Percentiles rank a stretch among this genome's conserved stretches.
Evolutionary conservation across 2,113 vertebrate genomes (phyloP).

Genomic region (Mugil cephalus): DNA sequence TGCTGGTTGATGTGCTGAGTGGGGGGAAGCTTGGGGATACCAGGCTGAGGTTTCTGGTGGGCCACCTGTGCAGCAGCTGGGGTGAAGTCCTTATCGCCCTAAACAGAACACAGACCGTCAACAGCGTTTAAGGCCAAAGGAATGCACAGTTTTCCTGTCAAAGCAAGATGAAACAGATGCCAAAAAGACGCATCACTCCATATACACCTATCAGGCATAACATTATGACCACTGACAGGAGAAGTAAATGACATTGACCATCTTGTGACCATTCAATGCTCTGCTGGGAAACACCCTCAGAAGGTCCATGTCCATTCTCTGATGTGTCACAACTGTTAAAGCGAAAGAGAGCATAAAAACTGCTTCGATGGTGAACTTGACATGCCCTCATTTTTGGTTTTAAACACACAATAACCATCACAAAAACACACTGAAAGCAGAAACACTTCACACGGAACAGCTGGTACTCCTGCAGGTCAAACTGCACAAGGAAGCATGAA

Average conservation of each 20-base stretch:
- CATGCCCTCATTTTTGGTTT: no score
- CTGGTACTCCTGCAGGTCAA: background rate
- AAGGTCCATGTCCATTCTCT: no score
- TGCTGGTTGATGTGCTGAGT: slow-evolving; percentile 90
- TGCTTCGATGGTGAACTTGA: no score
- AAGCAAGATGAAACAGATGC: background rate
- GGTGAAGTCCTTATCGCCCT: slow-evolving; percentile 99
- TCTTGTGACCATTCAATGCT: no score
- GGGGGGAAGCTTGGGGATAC: slow-evolving; percentile 90
- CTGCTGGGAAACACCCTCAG: no score
- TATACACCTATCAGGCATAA: no score
- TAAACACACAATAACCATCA: background rate
- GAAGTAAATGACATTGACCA: no score
- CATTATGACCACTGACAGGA: no score
- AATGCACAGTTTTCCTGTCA: no score
- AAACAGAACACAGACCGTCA: slow-evolving; percentile 42
- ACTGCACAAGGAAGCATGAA: background rate
- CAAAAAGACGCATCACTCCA: no score
- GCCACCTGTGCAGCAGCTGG: slow-evolving; percentile 97
- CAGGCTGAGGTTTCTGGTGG: slow-evolving; percentile 97
- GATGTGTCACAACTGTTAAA: no score
- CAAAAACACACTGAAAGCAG: background rate
- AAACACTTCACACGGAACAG: background rate
- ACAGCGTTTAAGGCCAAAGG: background rate
- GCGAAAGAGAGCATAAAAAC: no score